Conservation (phyloP, 2,888 invertebrate genomes). For the Apamea epomidion region DNA sequence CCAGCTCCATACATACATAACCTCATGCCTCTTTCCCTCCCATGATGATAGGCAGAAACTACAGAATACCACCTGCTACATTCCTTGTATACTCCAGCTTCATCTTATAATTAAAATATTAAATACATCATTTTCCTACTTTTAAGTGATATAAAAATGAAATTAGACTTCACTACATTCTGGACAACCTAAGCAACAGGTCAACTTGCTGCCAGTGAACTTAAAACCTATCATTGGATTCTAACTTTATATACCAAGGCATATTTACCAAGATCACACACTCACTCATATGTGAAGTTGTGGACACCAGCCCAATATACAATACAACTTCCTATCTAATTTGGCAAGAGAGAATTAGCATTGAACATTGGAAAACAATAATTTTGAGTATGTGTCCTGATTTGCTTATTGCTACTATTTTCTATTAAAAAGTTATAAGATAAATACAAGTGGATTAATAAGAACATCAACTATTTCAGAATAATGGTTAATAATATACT, state of each 20-base stretch:
- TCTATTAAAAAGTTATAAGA: not conserved
- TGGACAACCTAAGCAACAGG: not conserved
- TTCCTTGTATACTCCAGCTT: not conserved
- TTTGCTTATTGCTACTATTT: conserved; percentile 10
- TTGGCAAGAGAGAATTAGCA: not conserved
- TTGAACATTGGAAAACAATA: not conserved
- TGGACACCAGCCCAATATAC: not conserved
- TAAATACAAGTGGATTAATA: not conserved
- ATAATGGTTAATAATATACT: not conserved
- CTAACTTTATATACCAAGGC: not conserved
- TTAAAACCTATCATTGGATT: not conserved
- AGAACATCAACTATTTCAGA: conserved; percentile 8
- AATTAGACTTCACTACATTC: not conserved
- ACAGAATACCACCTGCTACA: not conserved
- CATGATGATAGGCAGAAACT: not conserved
- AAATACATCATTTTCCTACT: not conserved
- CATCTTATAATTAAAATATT: not conserved
- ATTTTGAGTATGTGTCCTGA: conserved; percentile 6
- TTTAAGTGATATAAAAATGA: not conserved
- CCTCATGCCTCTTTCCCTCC: not conserved
- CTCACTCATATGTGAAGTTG: not conserved
- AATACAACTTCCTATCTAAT: not conserved
- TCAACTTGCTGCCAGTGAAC: not conserved
- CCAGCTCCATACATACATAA: not conserved
- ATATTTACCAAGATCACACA: not conserved